Evolutionary conservation across 2,888 invertebrate species (phyloP), one percentile per base, ranked within the genome.

Genomic region (Mylabris sibirica): DNA sequence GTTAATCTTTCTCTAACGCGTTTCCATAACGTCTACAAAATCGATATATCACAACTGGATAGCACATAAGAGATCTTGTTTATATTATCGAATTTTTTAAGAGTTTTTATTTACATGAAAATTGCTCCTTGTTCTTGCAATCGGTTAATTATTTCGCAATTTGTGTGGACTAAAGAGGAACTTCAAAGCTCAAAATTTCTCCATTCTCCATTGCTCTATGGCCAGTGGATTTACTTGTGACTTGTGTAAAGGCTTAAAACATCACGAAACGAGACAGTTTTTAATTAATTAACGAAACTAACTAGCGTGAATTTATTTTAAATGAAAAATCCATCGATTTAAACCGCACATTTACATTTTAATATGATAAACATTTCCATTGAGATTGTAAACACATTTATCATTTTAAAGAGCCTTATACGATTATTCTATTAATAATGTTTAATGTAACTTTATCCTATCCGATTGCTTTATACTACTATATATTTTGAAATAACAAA

Each of bases 1-100:
- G 72, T 68, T 73, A 72, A 72, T 71, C 71, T 71, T 71, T 71
- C 71, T 14, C 53, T 30, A 24, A 9, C 73, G 64, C 72, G 66
- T 73, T 72, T 59, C 65, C 65, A 67, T 65, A 35, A 53, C 69
- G 66, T 60, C 57, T 53, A 61, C 64, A 30, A 67, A 70, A 73
- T 74, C 73, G 71, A 73, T 74, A 74, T 69, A 71, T 70, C 70
- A 70, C 63, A 63, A 61, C 2, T 6, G 49, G 20, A 49, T 20
- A 2, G 20, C 20, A 44, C 6, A 44, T 49, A 20, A 20, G 20
- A 49, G 49, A 49, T 49, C 20, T 49, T 49, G 49, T 20, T 49
- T 17, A 9, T 49, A 30, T 30, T 3, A 30, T 30, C 30, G 30
- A 30, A 12, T 49, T 20, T 20, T 49, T 20, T 20, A 20, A 8